phyloP scores from a whole-genome alignment of 2,113 vertebrate species.

The Scortum barcoo region DNA sequence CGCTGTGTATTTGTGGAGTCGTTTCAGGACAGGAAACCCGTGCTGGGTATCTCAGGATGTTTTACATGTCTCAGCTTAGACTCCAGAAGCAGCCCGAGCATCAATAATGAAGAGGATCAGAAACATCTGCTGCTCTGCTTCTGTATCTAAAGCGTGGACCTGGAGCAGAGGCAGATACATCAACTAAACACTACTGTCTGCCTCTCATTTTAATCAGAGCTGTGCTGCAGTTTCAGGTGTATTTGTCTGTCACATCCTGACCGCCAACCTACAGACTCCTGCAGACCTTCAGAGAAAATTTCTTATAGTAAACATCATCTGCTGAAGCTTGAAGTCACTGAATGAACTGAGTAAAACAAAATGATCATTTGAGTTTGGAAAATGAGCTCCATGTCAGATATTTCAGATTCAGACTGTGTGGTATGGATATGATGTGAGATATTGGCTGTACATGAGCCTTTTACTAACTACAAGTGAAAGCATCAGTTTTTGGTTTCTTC shows the following conservation, averaged over 20 bases:
- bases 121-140: neutral
- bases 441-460: no score
- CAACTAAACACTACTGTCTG: neutral
- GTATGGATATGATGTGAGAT: no score
- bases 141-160: conserved; percentile 3
- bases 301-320: neutral
- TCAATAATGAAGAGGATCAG: conserved; percentile 1
- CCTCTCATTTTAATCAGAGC: conserved; percentile 4
- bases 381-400: no score
- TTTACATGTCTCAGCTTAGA: neutral
- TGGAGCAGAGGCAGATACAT: neutral
- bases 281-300: neutral
- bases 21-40: neutral
- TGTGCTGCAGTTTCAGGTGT: neutral
- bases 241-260: neutral
- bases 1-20: neutral
- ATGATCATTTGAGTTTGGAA: no score
- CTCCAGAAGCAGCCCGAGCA: neutral
- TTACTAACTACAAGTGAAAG: no score
- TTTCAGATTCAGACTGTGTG: no score
- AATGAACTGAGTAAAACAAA: no score
- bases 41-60: neutral
- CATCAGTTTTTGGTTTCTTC: no score
- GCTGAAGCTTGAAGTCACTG: no score
- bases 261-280: neutral